Evolutionary conservation across 2,113 vertebrate species (phyloP).

Genomic region (Datnioides undecimradiatus): DNA sequence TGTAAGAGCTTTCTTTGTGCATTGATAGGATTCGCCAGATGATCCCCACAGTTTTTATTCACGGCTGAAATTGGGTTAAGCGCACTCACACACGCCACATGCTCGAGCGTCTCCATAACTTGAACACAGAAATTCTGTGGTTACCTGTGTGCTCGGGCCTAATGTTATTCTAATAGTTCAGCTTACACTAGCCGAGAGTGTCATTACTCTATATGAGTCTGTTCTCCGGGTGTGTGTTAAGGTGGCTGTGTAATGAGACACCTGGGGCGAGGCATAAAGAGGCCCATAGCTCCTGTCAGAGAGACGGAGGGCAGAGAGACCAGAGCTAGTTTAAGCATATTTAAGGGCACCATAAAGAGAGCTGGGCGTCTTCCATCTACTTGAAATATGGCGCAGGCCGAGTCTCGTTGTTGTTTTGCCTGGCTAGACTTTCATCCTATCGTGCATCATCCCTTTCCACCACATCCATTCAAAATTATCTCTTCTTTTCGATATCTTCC

Average conservation of each 20-base stretch:
- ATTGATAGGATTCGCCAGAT: conserved; percentile 7
- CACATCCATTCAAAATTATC: conserved; percentile 22
- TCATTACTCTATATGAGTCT: conserved; percentile 69
- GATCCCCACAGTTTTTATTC: conserved; percentile 18
- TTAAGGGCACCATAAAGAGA: conserved; percentile 68
- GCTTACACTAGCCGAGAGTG: conserved; percentile 65
- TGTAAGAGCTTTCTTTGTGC: conserved; percentile 31
- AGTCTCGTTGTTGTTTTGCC: conserved; percentile 38
- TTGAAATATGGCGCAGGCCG: conserved; percentile 52
- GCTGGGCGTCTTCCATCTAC: conserved; percentile 52
- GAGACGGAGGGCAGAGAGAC: conserved; percentile 46
- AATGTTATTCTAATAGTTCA: conserved; percentile 76
- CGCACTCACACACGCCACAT: not conserved
- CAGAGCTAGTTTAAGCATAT: conserved; percentile 69
- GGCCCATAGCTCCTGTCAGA: conserved; percentile 62
- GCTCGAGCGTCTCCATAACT: conserved; percentile 44
- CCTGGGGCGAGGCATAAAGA: conserved; percentile 75
- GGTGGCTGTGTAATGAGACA: conserved; percentile 74
- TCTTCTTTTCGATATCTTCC: conserved; percentile 24
- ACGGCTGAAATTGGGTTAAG: conserved; percentile 22
- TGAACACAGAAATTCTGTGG: conserved; percentile 53
- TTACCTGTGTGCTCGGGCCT: conserved; percentile 48
- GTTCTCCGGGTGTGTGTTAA: conserved; percentile 62
- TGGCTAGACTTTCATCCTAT: conserved; percentile 39
- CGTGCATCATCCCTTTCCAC: conserved; percentile 19